Evolutionary conservation across 2,888 invertebrate genomes (phyloP).

Genomic region (Macroteleia sp.): DNA sequence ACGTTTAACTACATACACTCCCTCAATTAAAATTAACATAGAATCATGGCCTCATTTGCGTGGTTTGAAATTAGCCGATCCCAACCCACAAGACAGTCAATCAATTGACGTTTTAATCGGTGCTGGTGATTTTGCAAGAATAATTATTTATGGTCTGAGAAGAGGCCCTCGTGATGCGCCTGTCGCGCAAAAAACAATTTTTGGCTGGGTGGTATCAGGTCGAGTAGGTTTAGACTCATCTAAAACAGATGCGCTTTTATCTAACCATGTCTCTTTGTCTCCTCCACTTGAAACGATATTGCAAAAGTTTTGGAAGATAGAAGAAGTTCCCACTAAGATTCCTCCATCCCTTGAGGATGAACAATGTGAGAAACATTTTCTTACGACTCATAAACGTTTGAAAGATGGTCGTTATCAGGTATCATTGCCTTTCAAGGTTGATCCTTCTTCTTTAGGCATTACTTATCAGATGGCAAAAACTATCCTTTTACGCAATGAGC

Average conservation of each 20-base stretch:
- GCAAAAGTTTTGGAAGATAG: neutral
- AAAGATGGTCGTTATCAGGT: neutral
- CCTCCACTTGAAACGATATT: neutral
- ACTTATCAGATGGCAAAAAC: neutral
- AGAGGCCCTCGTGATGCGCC: neutral
- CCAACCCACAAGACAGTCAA: neutral
- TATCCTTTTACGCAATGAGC: neutral
- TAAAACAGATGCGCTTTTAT: neutral
- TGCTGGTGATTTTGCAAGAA: neutral
- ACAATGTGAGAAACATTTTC: neutral
- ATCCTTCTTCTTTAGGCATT: neutral
- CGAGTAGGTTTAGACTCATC: too few relatives aligned
- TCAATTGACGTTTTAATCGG: neutral
- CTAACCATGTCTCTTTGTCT: neutral
- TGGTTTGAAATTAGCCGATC: slow-evolving; percentile 4
- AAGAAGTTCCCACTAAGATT: neutral
- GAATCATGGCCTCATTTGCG: slow-evolving; percentile 1
- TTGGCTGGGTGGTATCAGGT: neutral
- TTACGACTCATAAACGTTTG: neutral
- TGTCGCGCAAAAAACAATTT: neutral
- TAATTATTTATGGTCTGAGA: neutral
- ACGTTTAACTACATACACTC: too few relatives aligned
- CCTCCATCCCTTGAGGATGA: neutral
- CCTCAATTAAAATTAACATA: too few relatives aligned
- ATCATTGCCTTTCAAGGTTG: neutral